phyloP scores from a whole-genome alignment of 2,888 invertebrate genomes.

The Trimorus sp. region DNA sequence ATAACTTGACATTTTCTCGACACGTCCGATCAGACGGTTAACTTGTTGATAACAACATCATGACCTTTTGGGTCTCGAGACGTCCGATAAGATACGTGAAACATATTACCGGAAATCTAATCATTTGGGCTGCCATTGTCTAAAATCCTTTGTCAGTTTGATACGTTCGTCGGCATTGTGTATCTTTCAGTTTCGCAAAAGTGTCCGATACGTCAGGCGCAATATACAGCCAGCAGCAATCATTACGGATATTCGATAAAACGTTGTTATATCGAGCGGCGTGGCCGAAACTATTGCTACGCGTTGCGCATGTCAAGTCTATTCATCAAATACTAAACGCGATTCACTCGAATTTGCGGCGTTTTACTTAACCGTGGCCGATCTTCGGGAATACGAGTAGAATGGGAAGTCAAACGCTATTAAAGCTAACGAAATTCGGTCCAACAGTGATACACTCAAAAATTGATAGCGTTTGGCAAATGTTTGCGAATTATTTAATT shows the following conservation, averaged over 20 bases:
- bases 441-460: no score
- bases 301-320: conserved; percentile 25
- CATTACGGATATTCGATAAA: conserved; percentile 47
- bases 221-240: conserved; percentile 36
- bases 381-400: no score
- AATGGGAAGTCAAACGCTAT: no score
- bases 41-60: no score
- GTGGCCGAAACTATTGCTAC: conserved; percentile 24
- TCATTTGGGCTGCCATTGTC: conserved; percentile 41
- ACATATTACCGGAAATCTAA: conserved; percentile 32
- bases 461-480: no score
- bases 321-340: conserved; percentile 22
- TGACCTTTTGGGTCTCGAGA: background rate
- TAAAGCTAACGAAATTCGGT: no score
- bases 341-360: background rate
- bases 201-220: conserved; percentile 40
- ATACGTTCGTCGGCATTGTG: conserved; percentile 32
- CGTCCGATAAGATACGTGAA: conserved; percentile 9
- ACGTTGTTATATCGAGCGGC: conserved; percentile 21
- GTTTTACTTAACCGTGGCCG: no score
- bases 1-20: no score
- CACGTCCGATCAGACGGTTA: no score
- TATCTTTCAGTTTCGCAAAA: conserved; percentile 33
- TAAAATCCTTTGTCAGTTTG: conserved; percentile 35
- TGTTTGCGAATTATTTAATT: no score